Conservation (phyloP, 2,113 vertebrate species). For the Rhodinocichla rosea region DNA sequence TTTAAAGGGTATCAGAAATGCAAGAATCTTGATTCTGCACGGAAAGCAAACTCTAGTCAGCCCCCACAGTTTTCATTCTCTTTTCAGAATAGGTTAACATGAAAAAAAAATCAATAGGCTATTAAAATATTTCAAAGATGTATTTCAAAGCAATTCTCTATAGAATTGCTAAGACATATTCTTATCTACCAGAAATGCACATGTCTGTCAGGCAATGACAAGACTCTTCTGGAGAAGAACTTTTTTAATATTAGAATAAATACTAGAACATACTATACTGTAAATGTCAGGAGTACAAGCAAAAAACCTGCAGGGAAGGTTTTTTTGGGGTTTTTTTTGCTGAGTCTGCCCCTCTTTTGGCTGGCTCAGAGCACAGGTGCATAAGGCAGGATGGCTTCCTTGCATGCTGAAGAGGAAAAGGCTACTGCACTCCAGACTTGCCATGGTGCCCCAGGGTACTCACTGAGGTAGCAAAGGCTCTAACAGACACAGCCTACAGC, state of each 20-base stretch:
- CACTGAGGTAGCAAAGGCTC: background rate
- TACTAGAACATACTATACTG: background rate
- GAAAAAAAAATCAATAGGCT: constrained; percentile 43
- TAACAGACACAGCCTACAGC: background rate
- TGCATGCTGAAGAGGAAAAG: background rate
- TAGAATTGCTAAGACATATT: background rate
- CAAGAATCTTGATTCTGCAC: background rate
- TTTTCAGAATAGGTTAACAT: constrained; percentile 1
- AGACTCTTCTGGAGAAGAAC: background rate
- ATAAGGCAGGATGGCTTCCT: background rate
- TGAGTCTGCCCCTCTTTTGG: background rate
- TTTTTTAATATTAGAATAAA: constrained; percentile 5
- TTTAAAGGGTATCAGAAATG: background rate
- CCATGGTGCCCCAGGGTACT: background rate
- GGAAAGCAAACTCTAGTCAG: background rate
- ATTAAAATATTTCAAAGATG: constrained; percentile 53
- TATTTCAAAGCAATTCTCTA: background rate
- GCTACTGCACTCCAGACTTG: background rate
- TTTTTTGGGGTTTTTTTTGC: background rate
- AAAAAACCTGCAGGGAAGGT: constrained; percentile 4
- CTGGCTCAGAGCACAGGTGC: constrained; percentile 41
- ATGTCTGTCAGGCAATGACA: background rate
- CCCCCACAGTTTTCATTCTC: background rate
- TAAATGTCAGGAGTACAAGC: constrained; percentile 25
- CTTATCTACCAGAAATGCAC: background rate